Base-by-base conservation (phyloP, 2,797 vertebrate genomes). In the Avahi laniger region DNA sequence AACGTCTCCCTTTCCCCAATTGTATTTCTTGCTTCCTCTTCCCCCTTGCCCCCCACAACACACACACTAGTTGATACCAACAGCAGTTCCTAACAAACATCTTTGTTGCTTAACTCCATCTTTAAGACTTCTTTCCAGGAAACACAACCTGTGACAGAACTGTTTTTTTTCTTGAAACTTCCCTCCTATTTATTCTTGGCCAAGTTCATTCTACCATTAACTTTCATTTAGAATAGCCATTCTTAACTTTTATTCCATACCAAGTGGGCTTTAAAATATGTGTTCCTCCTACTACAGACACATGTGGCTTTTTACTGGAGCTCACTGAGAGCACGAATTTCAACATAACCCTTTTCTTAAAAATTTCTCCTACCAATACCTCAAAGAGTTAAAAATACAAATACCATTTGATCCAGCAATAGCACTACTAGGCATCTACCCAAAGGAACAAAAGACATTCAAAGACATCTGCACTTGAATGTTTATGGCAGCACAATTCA, bases 101-200 rank as follows among this genome's bases (percentile, higher is more conserved):
- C 8, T 59, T 92, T 18, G 18, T 59, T 75, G 20, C 22, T 83
- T 63, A 82, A 61, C 46, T 63, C 28, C 4, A n/a, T 85, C 72
- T 80, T 80, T 22, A 61, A 54, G 33, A 73, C 20, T 61, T 35
- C 13, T 85, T 89, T 20, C 43, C 35, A 46, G 76, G 26, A 46
- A 96, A 80, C 22, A 26, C 26, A 65, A 52, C 52, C 50, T 59
- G 12, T 75, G 78, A 93, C n/a, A 72, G 14, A 46, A 59, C 28
- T 13, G n/a, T 61, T 83, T 70, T 84, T 95, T 88, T 35, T 96
- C 30, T 81, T 93, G 35, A 76, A 96, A 84, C 50, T 84, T 5
- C 38, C 38, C 28, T 89, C 13, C 38, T 88, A 30, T 63, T 87
- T 24, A 13, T 78, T 30, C 70, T 9, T 84, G 35, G 57, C 48